Evolutionary conservation across 2,888 invertebrate genomes (phyloP), one percentile per base, ranked within the genome.

Genomic region (Callyntrura sp.): DNA sequence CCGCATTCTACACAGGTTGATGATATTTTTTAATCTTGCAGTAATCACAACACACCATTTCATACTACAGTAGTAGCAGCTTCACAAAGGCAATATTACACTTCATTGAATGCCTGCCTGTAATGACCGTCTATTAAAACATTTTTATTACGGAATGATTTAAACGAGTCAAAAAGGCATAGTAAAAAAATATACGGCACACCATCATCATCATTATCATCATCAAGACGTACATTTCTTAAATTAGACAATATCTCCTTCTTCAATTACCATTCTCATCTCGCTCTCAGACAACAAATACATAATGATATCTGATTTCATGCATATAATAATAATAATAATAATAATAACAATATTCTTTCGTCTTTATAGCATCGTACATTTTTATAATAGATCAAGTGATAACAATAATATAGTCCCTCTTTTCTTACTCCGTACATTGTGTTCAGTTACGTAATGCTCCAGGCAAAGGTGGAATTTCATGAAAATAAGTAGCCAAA

Each of bases 381-480:
- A 45, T 73, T 70, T 70, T 76, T n/a, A 78, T 78, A 23, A 78
- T 51, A 65, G 65, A 8, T 65, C 14, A 65, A n/a, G 65, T 20
- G 65, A 35, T 35, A 35, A 35, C 35, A 35, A 35, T 35, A 35
- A 35, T 65, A 65, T 65, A 43, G n/a, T 17, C n/a, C n/a, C 68
- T 62, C 62, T 25, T 65, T 48, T 73, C 65, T 28, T 70, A 17
- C 14, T 17, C n/a, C n/a, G 25, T 20, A 2, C 17, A 83, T 68
- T 65, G 25, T 35, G 35, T 45, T 20, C n/a, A 25, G 25, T 70
- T 84, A 57, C 57, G 57, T 79, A 55, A 70, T 79, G 90, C 90
- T 90, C 85, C 90, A 90, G 90, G 90, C 90, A 81, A 28, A 83
- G 78, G 78, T 35, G 84, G 84, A 84, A 78, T 89, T 51, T 83